A percentile compares a stretch with the other conserved stretches of the same genome.
Evolutionary conservation across 2,113 vertebrate genomes (phyloP).

Genomic region (Tauraco erythrolophus): DNA sequence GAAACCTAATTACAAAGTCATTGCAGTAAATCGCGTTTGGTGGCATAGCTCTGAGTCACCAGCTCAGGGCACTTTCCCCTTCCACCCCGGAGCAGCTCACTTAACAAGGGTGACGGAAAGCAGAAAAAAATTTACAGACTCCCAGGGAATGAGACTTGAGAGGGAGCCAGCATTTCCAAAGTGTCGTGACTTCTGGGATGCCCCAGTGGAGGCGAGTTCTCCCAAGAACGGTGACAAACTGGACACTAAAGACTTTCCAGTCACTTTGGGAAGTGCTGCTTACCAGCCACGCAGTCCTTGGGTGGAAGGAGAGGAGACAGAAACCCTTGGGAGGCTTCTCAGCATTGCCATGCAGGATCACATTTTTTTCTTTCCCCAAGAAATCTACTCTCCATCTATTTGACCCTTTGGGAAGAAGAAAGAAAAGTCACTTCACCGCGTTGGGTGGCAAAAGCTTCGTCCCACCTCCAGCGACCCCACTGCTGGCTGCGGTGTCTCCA

Average conservation of each 20-base stretch:
- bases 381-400: not conserved
- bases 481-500: not conserved
- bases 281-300: fast-evolving
- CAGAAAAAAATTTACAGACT: not conserved
- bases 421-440: not conserved
- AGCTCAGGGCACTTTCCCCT: not conserved
- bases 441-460: not conserved
- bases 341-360: not conserved
- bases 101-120: not conserved
- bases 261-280: not conserved
- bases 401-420: not conserved
- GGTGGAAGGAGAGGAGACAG: not conserved
- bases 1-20: not conserved
- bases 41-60: not conserved
- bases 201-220: not conserved
- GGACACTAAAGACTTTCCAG: not conserved
- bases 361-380: not conserved
- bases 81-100: not conserved
- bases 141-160: fast-evolving
- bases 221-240: not conserved
- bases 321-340: not conserved
- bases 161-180: not conserved
- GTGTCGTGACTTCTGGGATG: not conserved
- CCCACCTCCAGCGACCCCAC: fast-evolving
- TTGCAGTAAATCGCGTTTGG: not conserved